These are phyloP conservation scores for Thalassaphorura encarpata DNA, from an alignment of 1,140 invertebrate species.

Conservation along the genomic window DNA sequence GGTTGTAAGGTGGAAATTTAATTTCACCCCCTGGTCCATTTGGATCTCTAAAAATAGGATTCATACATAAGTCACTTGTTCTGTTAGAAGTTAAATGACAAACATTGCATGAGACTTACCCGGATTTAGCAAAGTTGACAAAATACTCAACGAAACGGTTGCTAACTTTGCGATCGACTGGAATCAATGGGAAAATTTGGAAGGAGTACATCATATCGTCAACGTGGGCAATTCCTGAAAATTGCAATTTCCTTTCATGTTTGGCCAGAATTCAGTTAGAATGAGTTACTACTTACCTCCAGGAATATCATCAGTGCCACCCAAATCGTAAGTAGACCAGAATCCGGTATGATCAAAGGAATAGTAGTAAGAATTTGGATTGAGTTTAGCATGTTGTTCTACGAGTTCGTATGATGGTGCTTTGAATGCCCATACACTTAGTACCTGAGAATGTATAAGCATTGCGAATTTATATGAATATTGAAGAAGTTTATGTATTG, in stretches of 20 bases:
- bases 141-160: slow-evolving; percentile 3
- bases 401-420: slow-evolving; percentile 12
- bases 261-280: background rate
- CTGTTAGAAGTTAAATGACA: too few species aligned
- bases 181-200: slow-evolving; percentile 7
- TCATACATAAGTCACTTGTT: too few species aligned
- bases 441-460: too few species aligned
- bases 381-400: slow-evolving; percentile 5
- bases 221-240: background rate
- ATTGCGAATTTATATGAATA: background rate
- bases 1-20: background rate
- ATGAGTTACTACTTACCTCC: slow-evolving; percentile 5
- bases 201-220: slow-evolving; percentile 12
- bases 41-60: background rate
- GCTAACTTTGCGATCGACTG: background rate
- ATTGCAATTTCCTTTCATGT: background rate
- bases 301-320: slow-evolving; percentile 1
- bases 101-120: slow-evolving; percentile 4
- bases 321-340: slow-evolving; percentile 4
- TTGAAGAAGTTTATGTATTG: background rate
- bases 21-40: background rate
- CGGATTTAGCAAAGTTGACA: slow-evolving; percentile 8
- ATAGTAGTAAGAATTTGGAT: slow-evolving; percentile 9
- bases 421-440: slow-evolving; percentile 15
- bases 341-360: slow-evolving; percentile 8